phyloP scores from a whole-genome alignment of 2,888 invertebrate species.

The Agrochola lota region DNA sequence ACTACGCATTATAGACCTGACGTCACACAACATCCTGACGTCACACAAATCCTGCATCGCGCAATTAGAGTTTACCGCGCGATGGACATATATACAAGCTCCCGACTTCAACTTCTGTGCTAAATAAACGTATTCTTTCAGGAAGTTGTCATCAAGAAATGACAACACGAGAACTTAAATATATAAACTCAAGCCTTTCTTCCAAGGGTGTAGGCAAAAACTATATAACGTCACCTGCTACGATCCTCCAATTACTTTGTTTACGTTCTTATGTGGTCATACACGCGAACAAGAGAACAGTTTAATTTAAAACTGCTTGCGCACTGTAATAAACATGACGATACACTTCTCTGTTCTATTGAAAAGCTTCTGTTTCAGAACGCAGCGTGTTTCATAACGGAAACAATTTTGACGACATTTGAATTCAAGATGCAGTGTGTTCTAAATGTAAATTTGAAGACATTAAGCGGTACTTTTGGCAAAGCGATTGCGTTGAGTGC shows the following conservation, averaged over 20 bases:
- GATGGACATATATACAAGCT: too few relatives aligned
- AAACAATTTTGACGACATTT: conserved; percentile 67
- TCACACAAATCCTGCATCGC: too few relatives aligned
- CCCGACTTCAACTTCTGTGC: too few relatives aligned
- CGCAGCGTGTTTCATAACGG: conserved; percentile 46
- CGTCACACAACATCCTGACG: too few relatives aligned
- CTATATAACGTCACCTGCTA: background rate
- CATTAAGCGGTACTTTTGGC: conserved; percentile 65
- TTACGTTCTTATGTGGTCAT: background rate
- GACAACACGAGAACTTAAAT: background rate
- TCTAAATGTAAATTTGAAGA: conserved; percentile 78
- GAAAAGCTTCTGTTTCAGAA: conserved; percentile 40
- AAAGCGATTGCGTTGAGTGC: conserved; percentile 57
- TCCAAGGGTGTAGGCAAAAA: background rate
- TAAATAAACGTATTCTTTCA: too few relatives aligned
- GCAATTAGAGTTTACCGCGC: too few relatives aligned
- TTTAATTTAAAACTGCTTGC: conserved; percentile 21
- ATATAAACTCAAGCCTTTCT: background rate
- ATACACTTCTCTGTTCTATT: conserved; percentile 35
- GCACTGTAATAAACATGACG: conserved; percentile 26
- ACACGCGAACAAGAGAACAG: background rate
- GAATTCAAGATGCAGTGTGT: conserved; percentile 71
- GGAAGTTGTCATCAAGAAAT: background rate
- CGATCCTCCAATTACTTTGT: background rate
- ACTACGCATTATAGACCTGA: too few relatives aligned